Conservation (phyloP, 1,140 invertebrate species). For the Macrostomum lignano region DNA sequence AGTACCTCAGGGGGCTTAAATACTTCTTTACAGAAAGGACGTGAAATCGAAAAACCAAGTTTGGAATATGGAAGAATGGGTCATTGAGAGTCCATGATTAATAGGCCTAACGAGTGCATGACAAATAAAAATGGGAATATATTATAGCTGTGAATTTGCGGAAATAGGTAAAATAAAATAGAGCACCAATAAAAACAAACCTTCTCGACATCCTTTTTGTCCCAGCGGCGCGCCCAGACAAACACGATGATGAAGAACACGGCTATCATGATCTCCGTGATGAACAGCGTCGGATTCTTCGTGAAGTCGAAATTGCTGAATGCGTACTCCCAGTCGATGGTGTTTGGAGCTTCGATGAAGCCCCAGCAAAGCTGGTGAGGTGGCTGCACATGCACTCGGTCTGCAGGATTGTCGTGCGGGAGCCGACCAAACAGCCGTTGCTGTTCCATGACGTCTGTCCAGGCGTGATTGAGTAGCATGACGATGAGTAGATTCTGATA, state of each 20-base stretch:
- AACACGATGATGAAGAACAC: constrained; percentile 25
- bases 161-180: too few species aligned
- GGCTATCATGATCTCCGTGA: constrained; percentile 29
- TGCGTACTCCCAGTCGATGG: constrained; percentile 25
- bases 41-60: too few species aligned
- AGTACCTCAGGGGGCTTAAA: too few species aligned
- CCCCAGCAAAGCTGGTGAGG: constrained; percentile 24
- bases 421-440: constrained; percentile 1
- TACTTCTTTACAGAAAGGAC: too few species aligned
- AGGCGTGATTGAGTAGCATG: too few species aligned
- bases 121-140: too few species aligned
- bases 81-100: too few species aligned
- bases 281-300: constrained; percentile 33
- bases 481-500: not conserved
- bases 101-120: too few species aligned
- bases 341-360: constrained; percentile 23
- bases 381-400: constrained; percentile 20
- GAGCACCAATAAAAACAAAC: too few species aligned
- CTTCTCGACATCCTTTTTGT: constrained; percentile 4
- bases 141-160: too few species aligned
- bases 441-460: not conserved
- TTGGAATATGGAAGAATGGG: too few species aligned
- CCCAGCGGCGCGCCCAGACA: constrained; percentile 16
- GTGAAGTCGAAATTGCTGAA: constrained; percentile 29
- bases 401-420: constrained; percentile 8